A percentile compares a stretch with the other conserved stretches of the same genome.
Evolutionary conservation across 2,113 vertebrate genomes (phyloP).

Genomic region (Ondatra zibethicus): DNA sequence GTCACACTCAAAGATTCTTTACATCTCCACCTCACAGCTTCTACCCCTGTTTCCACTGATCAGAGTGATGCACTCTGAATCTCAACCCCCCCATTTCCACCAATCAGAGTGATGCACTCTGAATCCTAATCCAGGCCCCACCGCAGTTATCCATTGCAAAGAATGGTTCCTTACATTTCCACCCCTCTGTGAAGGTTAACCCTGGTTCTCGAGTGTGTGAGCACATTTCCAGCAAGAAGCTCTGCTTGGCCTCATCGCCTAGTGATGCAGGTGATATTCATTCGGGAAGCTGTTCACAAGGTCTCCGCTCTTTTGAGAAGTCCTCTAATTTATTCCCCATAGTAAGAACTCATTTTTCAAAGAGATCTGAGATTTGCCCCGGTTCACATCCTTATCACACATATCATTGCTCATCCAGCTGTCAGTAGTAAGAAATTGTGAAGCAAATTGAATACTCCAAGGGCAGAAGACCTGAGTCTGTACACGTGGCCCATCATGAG

Average conservation of each 20-base stretch:
- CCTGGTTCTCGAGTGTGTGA: not conserved
- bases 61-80: not conserved
- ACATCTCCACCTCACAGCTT: not conserved
- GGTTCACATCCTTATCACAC: fast-evolving
- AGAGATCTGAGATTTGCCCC: not conserved
- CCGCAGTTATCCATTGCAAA: not conserved
- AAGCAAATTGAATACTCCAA: not conserved
- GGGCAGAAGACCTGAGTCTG: not conserved
- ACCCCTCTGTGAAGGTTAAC: not conserved
- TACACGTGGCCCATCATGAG: not conserved
- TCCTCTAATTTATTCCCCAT: not conserved
- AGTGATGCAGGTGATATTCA: not conserved
- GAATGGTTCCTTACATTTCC: not conserved
- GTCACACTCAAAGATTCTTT: not conserved
- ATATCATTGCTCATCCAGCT: not conserved
- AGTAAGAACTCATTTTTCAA: not conserved
- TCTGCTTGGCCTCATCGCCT: not conserved
- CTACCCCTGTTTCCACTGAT: not conserved
- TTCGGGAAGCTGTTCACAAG: not conserved
- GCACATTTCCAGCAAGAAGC: not conserved
- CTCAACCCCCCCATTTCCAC: not conserved
- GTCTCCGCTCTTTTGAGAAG: not conserved
- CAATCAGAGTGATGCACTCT: not conserved
- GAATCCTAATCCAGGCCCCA: not conserved
- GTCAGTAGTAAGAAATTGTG: not conserved